Evolutionary conservation across 2,113 vertebrate genomes (phyloP), one percentile per base, ranked within the genome.

Genomic region (Aramus guarauna): DNA sequence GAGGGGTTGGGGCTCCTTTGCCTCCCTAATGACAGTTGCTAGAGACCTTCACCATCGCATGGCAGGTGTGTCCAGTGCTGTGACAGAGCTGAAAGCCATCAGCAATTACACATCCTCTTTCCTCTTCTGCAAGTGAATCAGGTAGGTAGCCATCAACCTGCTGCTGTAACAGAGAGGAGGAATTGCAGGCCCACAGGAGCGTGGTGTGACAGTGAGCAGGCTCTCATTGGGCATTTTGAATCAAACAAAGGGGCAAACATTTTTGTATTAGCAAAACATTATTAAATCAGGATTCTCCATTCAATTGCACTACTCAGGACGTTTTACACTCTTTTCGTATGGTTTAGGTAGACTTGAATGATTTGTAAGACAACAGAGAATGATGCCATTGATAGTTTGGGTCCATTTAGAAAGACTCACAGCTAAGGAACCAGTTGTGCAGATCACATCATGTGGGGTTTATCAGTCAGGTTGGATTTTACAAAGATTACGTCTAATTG

Each of bases 391-490:
- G 50, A 36, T 66, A n/a, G 19, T 68, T 75, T 88, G 34, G 26
- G 71, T 77, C 26, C 55, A 63, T 63, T 75, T 77, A 88, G 48
- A 77, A 80, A 60, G 79, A 69, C 11, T 72, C 5, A 4, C 9
- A 55, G 47, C 13, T 47, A 72, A 80, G 37, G 24, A 81, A 85
- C 17, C 27, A 62, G 8, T 69, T 76, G 32, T 55, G 29, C 37
- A 47, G 64, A 90, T 85, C 17, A 41, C 34, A 29, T 63, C 59
- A 55, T 80, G 69, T 2, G 4, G 11, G 26, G 59, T 74, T 90
- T 91, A 69, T 81, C 22, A 53, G 50, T 88, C 22, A 50, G 41
- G 32, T 94, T 94, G 37, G 50, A 62, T 87, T 95, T 91, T 90
- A 47, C 45, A 55, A 92, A 79, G 41, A n/a, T 87, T 85, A 67